phyloP scores from a whole-genome alignment of 1,140 invertebrate genomes.

The Calliphora vicina region DNA sequence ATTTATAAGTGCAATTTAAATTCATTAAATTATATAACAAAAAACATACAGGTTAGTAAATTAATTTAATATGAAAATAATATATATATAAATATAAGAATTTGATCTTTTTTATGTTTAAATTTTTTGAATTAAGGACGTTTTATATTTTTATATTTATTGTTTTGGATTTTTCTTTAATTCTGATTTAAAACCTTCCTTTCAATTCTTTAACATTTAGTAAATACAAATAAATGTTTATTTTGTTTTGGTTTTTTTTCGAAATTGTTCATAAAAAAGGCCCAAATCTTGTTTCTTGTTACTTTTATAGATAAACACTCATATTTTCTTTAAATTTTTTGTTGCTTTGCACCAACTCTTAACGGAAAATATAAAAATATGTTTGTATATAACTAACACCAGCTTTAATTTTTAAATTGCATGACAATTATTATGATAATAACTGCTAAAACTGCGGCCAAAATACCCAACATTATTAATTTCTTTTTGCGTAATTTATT shows the following conservation, averaged over 20 bases:
- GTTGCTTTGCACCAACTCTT: neutral
- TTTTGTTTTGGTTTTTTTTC: neutral
- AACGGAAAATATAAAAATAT: slow-evolving; percentile 1
- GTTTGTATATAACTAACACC: neutral
- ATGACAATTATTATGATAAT: slow-evolving; percentile 67
- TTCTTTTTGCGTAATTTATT: slow-evolving; percentile 89
- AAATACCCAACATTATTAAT: slow-evolving; percentile 75
- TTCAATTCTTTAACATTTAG: neutral
- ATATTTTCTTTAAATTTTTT: neutral
- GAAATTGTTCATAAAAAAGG: neutral
- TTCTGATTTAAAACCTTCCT: neutral
- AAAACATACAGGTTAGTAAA: neutral
- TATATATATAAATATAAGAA: neutral
- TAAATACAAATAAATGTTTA: neutral
- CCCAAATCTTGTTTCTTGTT: slow-evolving; percentile 1
- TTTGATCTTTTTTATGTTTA: neutral
- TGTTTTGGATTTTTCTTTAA: neutral
- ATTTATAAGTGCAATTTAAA: neutral
- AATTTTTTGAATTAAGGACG: neutral
- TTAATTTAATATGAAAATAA: neutral
- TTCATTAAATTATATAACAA: neutral
- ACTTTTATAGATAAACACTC: too few relatives aligned
- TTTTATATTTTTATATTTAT: neutral
- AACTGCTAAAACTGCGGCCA: slow-evolving; percentile 72
- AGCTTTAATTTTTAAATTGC: slow-evolving; percentile 55